Evolutionary conservation across 2,797 vertebrate species (phyloP).

Genomic region (Aselliscus stoliczkanus): DNA sequence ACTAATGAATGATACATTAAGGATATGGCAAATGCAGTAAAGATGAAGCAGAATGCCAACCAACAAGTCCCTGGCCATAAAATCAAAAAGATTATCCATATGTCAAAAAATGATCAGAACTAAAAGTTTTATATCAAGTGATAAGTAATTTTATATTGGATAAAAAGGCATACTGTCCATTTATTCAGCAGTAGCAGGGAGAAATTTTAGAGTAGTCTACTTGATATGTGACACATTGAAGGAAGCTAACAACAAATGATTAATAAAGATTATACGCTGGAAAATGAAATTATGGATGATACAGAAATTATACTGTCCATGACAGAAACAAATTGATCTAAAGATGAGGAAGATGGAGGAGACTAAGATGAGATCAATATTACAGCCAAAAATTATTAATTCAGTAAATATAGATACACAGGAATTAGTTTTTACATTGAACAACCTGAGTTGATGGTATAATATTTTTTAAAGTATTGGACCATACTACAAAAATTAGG

Average conservation of each 20-base stretch:
- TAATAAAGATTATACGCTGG: neutral
- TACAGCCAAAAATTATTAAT: neutral
- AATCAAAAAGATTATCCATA: neutral
- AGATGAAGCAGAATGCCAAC: neutral
- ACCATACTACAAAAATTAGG: neutral
- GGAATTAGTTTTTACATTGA: neutral
- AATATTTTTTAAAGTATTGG: neutral
- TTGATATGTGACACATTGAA: neutral
- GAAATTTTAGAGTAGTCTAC: neutral
- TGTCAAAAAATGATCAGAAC: constrained; percentile 24
- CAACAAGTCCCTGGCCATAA: neutral
- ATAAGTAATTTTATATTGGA: neutral
- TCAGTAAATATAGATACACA: neutral
- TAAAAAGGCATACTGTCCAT: neutral
- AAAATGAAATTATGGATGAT: neutral
- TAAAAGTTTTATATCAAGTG: neutral
- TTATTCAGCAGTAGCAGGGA: neutral
- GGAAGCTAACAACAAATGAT: neutral
- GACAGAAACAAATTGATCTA: neutral
- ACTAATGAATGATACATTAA: neutral
- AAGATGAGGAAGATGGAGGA: neutral
- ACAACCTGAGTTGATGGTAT: neutral
- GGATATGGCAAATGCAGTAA: neutral
- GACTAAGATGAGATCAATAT: neutral
- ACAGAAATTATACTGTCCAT: neutral